Evolutionary conservation across 2,113 vertebrate genomes (phyloP), one percentile per base, ranked within the genome.

Genomic region (Turdus rufiventris): DNA sequence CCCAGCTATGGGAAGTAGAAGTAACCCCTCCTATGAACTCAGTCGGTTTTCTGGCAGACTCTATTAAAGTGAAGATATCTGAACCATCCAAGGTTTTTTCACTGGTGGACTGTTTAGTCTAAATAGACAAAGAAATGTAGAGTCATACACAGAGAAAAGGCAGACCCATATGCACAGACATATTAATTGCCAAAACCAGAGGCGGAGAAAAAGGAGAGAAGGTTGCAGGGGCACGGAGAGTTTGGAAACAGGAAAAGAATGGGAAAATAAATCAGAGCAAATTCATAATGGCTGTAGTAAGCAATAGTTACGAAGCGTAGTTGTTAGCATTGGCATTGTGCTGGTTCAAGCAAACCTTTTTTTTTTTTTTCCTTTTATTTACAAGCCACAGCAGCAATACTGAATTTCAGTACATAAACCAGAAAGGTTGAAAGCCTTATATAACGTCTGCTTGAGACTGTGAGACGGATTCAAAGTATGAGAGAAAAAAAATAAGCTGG

Each of bases 1-100:
- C 96, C 98, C 98, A 98, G 97, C 95, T 98, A 94, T 98, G 98
- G 80, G 98, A 97, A 94, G 98, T 71, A 84, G 98, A 96, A 88
- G 98, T 97, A 93, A 98, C 98, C 98, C 98, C 98, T 98, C 98
- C 99, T 98, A 99, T 98, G 95, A 98, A 98, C 80, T 99, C 98
- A 96, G 98, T 98, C 29, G 98, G 98, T 96, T 98, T 98, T 82
- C 98, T 97, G 40, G 98, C 97, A 1, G 98, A 98, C 47, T 98
- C 98, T 98, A 98, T 97, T 61, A 98, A 97, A 97, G 94, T 98
- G 98, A 98, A 97, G 98, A 98, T 98, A 94, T 98, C 98, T 88
- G 98, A 98, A 94, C 97, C 98, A 71, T 98, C 98, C 97, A 98
- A 95, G 95, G 97, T 94, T 97, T 98, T 98, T 96, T 98, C 98